Conservation (phyloP, 2,113 vertebrate genomes). For the Lathamus discolor region DNA sequence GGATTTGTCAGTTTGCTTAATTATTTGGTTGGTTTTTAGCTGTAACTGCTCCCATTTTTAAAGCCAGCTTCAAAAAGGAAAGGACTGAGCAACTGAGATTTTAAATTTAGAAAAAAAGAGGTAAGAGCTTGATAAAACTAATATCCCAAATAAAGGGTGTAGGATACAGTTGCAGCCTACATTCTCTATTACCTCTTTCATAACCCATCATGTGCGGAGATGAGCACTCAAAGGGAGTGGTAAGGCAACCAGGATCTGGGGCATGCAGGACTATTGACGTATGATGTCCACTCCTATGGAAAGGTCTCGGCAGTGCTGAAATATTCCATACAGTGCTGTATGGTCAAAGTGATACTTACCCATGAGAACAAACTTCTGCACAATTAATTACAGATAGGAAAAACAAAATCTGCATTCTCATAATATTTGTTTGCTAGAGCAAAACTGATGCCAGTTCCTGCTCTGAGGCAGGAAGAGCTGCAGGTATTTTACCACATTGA, state of each 20-base stretch:
- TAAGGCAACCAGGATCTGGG: background rate
- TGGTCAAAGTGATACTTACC: background rate
- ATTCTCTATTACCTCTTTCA: background rate
- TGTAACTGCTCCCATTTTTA: background rate
- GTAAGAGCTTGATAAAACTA: background rate
- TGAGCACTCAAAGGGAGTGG: background rate
- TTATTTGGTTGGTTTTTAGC: background rate
- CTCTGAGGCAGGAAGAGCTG: background rate
- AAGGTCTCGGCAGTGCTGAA: background rate
- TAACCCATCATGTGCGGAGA: fast-evolving
- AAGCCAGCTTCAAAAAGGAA: background rate
- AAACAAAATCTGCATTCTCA: background rate
- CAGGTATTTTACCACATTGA: background rate
- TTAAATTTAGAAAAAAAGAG: background rate
- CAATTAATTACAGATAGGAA: background rate
- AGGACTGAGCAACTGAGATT: background rate
- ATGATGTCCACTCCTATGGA: background rate
- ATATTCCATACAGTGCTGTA: background rate
- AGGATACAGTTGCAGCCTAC: background rate
- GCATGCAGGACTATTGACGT: background rate
- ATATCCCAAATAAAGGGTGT: background rate
- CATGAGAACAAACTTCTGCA: background rate
- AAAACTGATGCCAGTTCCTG: background rate
- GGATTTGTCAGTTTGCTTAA: background rate
- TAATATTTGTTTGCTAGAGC: background rate